A percentile compares a stretch with the other conserved stretches of the same genome.
Evolutionary conservation across 2,888 invertebrate species (phyloP).

Genomic region (Ormia ochracea): DNA sequence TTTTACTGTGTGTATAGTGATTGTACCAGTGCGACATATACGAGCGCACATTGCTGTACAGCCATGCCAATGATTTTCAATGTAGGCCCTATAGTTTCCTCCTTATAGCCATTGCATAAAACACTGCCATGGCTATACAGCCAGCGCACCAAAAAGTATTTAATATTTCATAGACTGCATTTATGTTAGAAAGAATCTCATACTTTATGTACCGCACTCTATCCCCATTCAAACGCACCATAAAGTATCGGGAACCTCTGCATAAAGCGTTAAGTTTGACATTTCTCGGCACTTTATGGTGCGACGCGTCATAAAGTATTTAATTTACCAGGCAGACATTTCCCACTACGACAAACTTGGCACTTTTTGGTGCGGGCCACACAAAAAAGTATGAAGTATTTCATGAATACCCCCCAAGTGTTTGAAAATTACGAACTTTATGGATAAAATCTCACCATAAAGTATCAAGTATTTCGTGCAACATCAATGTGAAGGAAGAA

Average conservation of each 20-base stretch:
- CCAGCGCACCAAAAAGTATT: conserved; percentile 68
- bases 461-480: conserved; percentile 65
- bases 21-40: conserved; percentile 72
- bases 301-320: conserved; percentile 72
- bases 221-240: conserved; percentile 74
- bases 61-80: conserved; percentile 68
- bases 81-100: conserved; percentile 68
- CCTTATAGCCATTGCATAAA: conserved; percentile 63
- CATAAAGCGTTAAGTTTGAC: conserved; percentile 72
- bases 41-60: conserved; percentile 68
- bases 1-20: conserved; percentile 53
- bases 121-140: conserved; percentile 71
- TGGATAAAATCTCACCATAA: conserved; percentile 68
- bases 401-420: conserved; percentile 56
- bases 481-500: conserved; percentile 51
- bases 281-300: conserved; percentile 75
- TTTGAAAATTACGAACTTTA: conserved; percentile 64
- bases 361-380: conserved; percentile 73
- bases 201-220: conserved; percentile 71
- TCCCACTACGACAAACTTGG: conserved; percentile 63
- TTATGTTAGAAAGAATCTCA: conserved; percentile 55
- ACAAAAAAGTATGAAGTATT: conserved; percentile 72
- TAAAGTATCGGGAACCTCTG: conserved; percentile 70
- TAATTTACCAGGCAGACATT: conserved; percentile 63
- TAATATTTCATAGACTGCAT: conserved; percentile 54